Evolutionary conservation across 2,888 invertebrate genomes (phyloP).

Genomic region (Zygaena filipendulae): DNA sequence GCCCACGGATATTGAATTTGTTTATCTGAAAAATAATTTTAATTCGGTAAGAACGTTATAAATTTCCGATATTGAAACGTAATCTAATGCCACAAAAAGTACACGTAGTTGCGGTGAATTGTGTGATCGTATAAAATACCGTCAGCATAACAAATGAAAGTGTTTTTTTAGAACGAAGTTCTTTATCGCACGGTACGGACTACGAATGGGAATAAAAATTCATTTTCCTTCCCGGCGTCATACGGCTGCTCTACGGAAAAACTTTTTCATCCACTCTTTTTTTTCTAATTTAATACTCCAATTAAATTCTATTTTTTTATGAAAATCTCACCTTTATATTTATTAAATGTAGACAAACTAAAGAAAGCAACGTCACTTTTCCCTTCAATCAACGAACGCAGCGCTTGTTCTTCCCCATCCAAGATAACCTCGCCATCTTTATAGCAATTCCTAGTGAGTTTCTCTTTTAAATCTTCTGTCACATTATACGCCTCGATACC

Average conservation of each 20-base stretch:
- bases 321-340: constrained; percentile 71
- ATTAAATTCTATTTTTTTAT: too few species aligned
- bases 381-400: constrained; percentile 74
- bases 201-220: too few species aligned
- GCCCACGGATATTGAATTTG: constrained; percentile 54
- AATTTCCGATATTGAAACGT: not conserved
- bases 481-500: constrained; percentile 28
- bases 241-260: too few species aligned
- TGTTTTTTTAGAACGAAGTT: too few species aligned
- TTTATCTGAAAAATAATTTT: constrained; percentile 22
- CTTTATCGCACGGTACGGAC: too few species aligned
- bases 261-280: too few species aligned
- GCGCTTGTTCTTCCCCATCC: constrained; percentile 71
- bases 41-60: not conserved
- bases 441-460: constrained; percentile 35
- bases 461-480: constrained; percentile 20
- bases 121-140: too few species aligned
- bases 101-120: too few species aligned
- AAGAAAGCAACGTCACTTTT: constrained; percentile 84
- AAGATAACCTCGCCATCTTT: constrained; percentile 33
- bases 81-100: too few species aligned
- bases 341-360: constrained; percentile 69
- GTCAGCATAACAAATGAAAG: too few species aligned
- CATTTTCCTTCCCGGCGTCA: too few species aligned
- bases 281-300: too few species aligned